A percentile compares a stretch with the other conserved stretches of the same genome.
phyloP scores from a whole-genome alignment of 2,113 vertebrate genomes.

The Silurus glanis region DNA sequence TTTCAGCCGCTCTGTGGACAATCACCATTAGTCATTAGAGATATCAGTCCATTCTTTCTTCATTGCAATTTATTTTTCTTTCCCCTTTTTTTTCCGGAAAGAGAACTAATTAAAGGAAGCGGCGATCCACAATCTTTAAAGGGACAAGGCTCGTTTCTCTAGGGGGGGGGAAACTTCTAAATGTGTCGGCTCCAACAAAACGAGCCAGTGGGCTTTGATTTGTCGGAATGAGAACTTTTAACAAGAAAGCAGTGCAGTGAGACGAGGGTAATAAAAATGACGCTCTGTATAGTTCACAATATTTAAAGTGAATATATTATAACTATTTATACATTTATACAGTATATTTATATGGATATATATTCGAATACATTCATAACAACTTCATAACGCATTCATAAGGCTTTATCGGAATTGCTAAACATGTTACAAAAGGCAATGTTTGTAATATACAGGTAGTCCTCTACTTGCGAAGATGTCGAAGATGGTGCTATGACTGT shows the following conservation, averaged over 20 bases:
- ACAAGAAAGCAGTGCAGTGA: background rate
- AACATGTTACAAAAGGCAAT: too few species aligned
- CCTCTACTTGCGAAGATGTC: too few species aligned
- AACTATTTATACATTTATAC: background rate
- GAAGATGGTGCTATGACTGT: too few species aligned
- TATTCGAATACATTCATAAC: too few species aligned
- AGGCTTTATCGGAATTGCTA: too few species aligned
- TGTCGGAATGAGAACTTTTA: conserved; percentile 16
- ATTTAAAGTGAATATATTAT: background rate
- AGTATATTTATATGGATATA: too few species aligned
- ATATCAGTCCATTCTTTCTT: background rate
- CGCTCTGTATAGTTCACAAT: background rate
- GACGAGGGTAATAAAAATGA: background rate
- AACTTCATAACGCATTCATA: too few species aligned
- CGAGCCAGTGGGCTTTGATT: background rate
- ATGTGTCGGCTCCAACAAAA: background rate
- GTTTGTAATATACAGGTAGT: too few species aligned
- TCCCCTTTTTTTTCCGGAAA: background rate
- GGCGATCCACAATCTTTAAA: background rate
- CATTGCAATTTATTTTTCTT: background rate
- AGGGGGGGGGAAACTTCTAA: conserved; percentile 22
- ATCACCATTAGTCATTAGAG: background rate
- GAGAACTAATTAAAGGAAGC: conserved; percentile 11
- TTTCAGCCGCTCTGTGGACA: background rate
- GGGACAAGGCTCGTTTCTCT: conserved; percentile 1